Conservation (phyloP, 1,140 invertebrate species). For the Penaeus chinensis region DNA sequence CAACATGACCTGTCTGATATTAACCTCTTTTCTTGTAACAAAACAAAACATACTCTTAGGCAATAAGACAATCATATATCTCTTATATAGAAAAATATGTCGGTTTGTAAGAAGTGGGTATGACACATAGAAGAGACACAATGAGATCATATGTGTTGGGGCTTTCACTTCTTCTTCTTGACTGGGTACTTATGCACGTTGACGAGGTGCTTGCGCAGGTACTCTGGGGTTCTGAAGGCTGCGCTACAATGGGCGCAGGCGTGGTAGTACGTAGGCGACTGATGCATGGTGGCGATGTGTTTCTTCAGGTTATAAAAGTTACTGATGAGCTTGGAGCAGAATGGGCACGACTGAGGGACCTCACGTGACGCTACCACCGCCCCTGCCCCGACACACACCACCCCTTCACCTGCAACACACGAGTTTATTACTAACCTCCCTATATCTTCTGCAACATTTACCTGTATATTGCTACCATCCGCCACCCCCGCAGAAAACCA, state of each 20-base stretch:
- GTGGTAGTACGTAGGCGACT: slow-evolving; percentile 61
- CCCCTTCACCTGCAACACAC: slow-evolving; percentile 58
- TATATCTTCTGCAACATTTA: slow-evolving; percentile 26
- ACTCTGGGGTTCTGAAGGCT: slow-evolving; percentile 63
- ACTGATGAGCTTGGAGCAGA: slow-evolving; percentile 63
- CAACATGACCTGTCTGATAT: no score
- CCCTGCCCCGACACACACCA: slow-evolving; percentile 56
- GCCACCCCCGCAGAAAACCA: slow-evolving; percentile 3
- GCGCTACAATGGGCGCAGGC: slow-evolving; percentile 62
- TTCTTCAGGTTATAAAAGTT: slow-evolving; percentile 65
- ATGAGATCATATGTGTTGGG: slow-evolving; percentile 38
- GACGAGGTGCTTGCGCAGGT: slow-evolving; percentile 63
- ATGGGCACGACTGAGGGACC: slow-evolving; percentile 62
- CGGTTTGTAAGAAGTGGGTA: background rate
- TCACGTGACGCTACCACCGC: slow-evolving; percentile 57
- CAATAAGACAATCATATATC: no score
- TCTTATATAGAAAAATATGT: background rate
- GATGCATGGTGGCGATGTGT: slow-evolving; percentile 64
- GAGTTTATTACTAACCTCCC: no score
- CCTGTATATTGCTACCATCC: background rate
- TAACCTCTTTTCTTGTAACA: no score
- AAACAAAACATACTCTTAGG: no score
- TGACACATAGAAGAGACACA: slow-evolving; percentile 3
- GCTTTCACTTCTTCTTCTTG: slow-evolving; percentile 62
- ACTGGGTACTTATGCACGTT: slow-evolving; percentile 64